Conservation (phyloP, 2,113 vertebrate genomes). For the Tringa solitaria region DNA sequence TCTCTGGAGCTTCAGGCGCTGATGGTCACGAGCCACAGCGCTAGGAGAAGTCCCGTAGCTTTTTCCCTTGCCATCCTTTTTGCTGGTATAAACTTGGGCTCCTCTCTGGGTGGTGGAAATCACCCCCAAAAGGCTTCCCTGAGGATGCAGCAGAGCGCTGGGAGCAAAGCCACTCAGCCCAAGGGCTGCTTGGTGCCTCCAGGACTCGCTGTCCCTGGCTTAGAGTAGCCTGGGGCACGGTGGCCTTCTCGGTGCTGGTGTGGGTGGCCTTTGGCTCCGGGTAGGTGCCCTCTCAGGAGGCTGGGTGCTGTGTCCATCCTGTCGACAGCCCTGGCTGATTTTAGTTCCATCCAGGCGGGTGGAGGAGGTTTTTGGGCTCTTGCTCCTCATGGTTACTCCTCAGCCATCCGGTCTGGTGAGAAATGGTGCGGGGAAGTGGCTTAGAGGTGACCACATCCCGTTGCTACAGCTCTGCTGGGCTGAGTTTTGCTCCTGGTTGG, state of each 20-base stretch:
- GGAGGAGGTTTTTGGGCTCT: neutral
- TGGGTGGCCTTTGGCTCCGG: neutral
- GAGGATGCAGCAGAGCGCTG: fast-evolving
- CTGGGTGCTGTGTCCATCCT: no score
- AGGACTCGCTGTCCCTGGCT: neutral
- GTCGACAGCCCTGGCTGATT: neutral
- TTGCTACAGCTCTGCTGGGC: neutral
- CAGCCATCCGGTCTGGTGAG: fast-evolving
- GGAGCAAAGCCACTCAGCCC: neutral
- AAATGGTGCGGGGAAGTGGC: neutral
- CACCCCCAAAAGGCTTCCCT: neutral
- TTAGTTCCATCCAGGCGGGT: neutral
- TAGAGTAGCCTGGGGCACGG: neutral
- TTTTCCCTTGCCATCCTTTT: neutral
- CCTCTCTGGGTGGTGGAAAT: neutral
- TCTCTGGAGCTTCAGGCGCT: neutral
- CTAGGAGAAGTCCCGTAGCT: neutral
- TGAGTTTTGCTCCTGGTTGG: neutral
- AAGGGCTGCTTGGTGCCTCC: fast-evolving
- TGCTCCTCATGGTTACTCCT: fast-evolving
- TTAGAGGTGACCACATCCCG: neutral
- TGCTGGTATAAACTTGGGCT: neutral
- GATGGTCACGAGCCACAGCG: fast-evolving
- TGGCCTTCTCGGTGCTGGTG: no score
- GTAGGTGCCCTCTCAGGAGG: fast-evolving